phyloP scores from a whole-genome alignment of 2,888 invertebrate species.

The Anthophora plumipes region DNA sequence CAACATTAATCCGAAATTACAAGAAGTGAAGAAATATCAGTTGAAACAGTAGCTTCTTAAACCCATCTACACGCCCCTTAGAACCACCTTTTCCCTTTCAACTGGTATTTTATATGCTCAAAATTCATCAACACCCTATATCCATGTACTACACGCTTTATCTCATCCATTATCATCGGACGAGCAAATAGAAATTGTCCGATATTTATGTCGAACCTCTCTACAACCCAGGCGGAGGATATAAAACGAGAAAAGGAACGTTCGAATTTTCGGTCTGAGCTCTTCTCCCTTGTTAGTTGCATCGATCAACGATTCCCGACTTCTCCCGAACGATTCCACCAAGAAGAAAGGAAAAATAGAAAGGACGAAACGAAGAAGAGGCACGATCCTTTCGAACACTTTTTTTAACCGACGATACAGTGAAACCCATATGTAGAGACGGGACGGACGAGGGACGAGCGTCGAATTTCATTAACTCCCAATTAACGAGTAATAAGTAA shows the following conservation, averaged over 20 bases:
- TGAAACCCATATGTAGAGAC: conserved; percentile 54
- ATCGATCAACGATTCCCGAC: conserved; percentile 37
- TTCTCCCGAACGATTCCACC: not conserved
- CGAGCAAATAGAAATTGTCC: conserved; percentile 44
- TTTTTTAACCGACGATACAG: conserved; percentile 48
- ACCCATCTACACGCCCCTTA: not conserved
- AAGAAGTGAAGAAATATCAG: not conserved
- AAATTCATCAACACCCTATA: conserved; percentile 21
- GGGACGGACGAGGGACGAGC: conserved; percentile 46
- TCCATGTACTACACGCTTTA: conserved; percentile 20
- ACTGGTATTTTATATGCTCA: not conserved
- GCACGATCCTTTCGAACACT: conserved; percentile 46
- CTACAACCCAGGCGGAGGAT: not conserved
- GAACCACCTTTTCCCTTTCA: not conserved
- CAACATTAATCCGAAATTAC: not conserved
- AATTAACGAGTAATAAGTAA: conserved; percentile 62
- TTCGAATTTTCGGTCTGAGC: conserved; percentile 11
- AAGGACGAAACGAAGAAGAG: conserved; percentile 1
- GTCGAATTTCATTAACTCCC: conserved; percentile 61
- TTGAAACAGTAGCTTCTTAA: not conserved
- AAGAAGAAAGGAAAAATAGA: not conserved
- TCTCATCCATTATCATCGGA: conserved; percentile 24
- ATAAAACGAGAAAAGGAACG: not conserved
- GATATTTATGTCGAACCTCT: conserved; percentile 40
- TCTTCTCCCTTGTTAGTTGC: conserved; percentile 39